Conservation (phyloP, 1,140 invertebrate genomes). For the Magallana gigas region DNA sequence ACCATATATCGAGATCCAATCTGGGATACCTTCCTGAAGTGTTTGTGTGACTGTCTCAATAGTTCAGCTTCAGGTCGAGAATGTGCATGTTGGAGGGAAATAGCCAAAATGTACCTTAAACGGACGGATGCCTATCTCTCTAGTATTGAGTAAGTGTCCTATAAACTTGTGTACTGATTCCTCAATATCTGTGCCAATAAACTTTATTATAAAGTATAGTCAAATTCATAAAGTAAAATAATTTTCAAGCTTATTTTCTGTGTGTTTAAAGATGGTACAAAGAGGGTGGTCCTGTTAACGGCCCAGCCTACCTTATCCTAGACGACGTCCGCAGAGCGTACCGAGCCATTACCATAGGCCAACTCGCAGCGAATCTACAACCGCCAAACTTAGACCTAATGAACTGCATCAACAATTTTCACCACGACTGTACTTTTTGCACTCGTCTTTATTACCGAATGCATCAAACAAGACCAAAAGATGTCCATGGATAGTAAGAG, state of each 20-base stretch:
- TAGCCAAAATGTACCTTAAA: not conserved
- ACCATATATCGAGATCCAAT: not conserved
- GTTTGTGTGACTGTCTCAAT: not conserved
- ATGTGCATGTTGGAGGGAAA: not conserved
- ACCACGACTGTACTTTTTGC: not conserved
- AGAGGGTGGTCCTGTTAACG: not conserved
- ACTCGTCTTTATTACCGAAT: not conserved
- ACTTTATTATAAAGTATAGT: too few species aligned
- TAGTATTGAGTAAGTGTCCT: conserved; percentile 11
- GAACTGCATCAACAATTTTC: not conserved
- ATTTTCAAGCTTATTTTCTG: too few species aligned
- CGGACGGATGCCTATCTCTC: not conserved
- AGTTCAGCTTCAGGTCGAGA: not conserved
- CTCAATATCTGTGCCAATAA: too few species aligned
- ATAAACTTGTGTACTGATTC: not conserved
- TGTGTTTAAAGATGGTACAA: not conserved
- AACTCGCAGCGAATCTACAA: not conserved
- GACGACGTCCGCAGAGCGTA: not conserved
- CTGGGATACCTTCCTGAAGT: not conserved
- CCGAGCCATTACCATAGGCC: not conserved
- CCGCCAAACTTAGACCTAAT: not conserved
- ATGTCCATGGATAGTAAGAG: not conserved
- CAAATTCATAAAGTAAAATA: too few species aligned
- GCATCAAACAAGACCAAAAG: conserved; percentile 6
- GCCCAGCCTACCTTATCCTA: not conserved